These are phyloP conservation scores for Goniozus legneri DNA, from an alignment of 1,140 invertebrate species.

Conservation along the genomic window DNA sequence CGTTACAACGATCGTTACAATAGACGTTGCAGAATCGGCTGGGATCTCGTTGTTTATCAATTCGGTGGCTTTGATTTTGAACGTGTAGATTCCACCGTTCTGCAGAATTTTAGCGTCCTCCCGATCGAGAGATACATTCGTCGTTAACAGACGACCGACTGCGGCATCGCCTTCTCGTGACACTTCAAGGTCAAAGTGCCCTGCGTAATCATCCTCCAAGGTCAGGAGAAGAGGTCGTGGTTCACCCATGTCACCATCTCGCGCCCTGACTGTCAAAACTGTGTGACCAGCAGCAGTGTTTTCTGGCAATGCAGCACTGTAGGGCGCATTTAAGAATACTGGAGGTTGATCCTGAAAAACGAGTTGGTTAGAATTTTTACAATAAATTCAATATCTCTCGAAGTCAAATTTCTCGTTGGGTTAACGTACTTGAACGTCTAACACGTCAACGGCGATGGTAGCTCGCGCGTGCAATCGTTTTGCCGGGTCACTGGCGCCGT, in stretches of 20 bases:
- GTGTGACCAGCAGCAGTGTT: conserved; percentile 62
- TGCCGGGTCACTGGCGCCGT: conserved; percentile 58
- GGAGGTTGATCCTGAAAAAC: conserved; percentile 69
- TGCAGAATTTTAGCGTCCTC: conserved; percentile 70
- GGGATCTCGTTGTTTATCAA: conserved; percentile 68
- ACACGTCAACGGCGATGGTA: conserved; percentile 69
- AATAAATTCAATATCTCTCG: background rate
- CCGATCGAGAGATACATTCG: conserved; percentile 65
- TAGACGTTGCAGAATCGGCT: conserved; percentile 64
- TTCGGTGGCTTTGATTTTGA: conserved; percentile 71
- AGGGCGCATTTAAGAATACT: conserved; percentile 73
- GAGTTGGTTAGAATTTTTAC: background rate
- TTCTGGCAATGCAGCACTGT: conserved; percentile 71
- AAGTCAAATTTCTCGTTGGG: background rate
- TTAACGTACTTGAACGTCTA: conserved; percentile 64
- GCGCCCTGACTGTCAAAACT: conserved; percentile 67
- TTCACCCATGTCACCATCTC: conserved; percentile 74
- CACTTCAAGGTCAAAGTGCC: conserved; percentile 64
- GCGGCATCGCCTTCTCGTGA: conserved; percentile 55
- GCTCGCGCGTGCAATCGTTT: conserved; percentile 63
- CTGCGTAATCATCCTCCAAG: conserved; percentile 65
- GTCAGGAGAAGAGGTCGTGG: conserved; percentile 64
- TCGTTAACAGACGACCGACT: conserved; percentile 58
- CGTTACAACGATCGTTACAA: conserved; percentile 75
- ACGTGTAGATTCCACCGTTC: conserved; percentile 75